Evolutionary conservation across 2,113 vertebrate species (phyloP).

Genomic region (Cepphus grylle): DNA sequence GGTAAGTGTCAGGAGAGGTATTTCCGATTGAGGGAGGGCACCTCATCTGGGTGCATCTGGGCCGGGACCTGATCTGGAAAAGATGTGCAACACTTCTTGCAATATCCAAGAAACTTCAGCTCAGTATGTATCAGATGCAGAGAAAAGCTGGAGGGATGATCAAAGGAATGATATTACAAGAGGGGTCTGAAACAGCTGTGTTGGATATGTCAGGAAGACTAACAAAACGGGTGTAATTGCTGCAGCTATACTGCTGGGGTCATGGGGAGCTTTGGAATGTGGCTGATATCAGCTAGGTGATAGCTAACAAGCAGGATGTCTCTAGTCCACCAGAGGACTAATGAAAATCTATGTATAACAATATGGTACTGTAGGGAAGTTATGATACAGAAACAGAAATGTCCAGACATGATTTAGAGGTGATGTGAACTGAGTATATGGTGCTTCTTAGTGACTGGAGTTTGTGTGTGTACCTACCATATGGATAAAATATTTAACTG

Average conservation of each 20-base stretch:
- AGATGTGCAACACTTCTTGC: not conserved
- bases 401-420: not conserved
- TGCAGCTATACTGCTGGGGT: not conserved
- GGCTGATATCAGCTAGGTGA: not conserved
- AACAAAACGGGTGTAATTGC: not conserved
- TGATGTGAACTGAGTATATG: not conserved
- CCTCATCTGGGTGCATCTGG: not conserved
- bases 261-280: not conserved
- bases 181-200: not conserved
- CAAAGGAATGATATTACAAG: not conserved
- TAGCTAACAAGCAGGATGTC: not conserved
- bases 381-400: not conserved
- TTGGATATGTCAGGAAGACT: not conserved
- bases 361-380: not conserved
- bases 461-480: not conserved
- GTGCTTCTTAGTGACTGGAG: not conserved
- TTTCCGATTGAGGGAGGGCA: not conserved
- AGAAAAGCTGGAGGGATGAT: not conserved
- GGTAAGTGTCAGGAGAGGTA: not conserved
- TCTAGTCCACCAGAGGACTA: not conserved
- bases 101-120: not conserved
- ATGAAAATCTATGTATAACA: not conserved
- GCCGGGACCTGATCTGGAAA: not conserved
- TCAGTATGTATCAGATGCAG: not conserved
- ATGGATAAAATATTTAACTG: not conserved